These are phyloP conservation scores for Acrobasis consociella DNA, from an alignment of 2,888 invertebrate genomes.

Conservation along the genomic window DNA sequence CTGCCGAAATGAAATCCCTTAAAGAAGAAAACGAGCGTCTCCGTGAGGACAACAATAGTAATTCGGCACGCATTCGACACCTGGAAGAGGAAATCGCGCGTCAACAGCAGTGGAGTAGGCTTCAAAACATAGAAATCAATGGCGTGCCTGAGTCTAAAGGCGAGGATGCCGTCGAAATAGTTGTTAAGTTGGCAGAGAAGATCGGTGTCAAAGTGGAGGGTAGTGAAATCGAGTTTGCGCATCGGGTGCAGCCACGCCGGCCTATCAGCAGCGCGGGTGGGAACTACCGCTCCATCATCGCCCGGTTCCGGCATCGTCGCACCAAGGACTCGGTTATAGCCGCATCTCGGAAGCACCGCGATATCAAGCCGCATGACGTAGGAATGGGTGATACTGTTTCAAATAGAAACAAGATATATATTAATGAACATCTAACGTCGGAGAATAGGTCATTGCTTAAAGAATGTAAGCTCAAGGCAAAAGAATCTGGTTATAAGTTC, in stretches of 20 bases:
- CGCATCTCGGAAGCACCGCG: slow-evolving; percentile 14
- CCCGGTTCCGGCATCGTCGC: slow-evolving; percentile 10
- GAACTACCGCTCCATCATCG: slow-evolving; percentile 16
- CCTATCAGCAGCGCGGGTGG: background rate
- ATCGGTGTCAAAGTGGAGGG: slow-evolving; percentile 13
- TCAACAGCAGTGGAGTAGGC: slow-evolving; percentile 1
- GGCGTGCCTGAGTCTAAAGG: slow-evolving; percentile 7
- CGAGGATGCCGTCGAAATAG: slow-evolving; percentile 5
- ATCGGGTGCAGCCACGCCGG: slow-evolving; percentile 16
- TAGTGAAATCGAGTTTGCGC: slow-evolving; percentile 21
- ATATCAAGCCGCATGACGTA: background rate
- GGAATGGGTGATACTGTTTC: slow-evolving; percentile 12
- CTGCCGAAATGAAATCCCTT: no score
- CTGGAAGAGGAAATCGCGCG: background rate
- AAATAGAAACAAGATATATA: slow-evolving; percentile 11
- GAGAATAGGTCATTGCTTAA: slow-evolving; percentile 2
- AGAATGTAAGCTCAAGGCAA: slow-evolving; percentile 19
- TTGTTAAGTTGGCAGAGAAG: background rate
- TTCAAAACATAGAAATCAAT: background rate
- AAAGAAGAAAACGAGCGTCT: background rate
- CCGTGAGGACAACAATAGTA: background rate
- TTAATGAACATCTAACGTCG: slow-evolving; percentile 22
- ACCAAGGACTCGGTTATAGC: slow-evolving; percentile 17
- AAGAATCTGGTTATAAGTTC: slow-evolving; percentile 13
- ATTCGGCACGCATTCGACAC: background rate